A percentile compares a stretch with the other conserved stretches of the same genome.
These are phyloP conservation scores for Thumatha senex DNA, from an alignment of 2,888 invertebrate genomes.

Conservation along the genomic window DNA sequence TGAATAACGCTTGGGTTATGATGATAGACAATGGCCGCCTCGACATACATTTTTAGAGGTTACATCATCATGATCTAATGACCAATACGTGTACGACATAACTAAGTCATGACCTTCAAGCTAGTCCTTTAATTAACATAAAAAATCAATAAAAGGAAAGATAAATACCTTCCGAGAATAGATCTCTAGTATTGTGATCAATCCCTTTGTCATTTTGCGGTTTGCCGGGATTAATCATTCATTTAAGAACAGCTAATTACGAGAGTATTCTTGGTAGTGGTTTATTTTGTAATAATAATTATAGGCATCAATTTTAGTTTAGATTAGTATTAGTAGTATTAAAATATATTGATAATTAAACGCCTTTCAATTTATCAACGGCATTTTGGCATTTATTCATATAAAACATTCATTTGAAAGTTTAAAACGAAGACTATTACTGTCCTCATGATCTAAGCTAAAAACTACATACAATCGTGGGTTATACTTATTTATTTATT, in stretches of 20 bases:
- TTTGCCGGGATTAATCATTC: conserved; percentile 57
- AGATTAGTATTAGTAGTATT: too few species aligned
- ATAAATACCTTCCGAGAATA: conserved; percentile 32
- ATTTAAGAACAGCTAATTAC: conserved; percentile 39
- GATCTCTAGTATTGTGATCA: conserved; percentile 15
- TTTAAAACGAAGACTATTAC: not conserved
- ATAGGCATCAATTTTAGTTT: not conserved
- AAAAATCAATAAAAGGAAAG: conserved; percentile 22
- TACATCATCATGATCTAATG: conserved; percentile 19
- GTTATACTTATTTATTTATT: too few species aligned
- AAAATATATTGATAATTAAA: too few species aligned
- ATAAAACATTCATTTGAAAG: too few species aligned
- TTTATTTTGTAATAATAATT: not conserved
- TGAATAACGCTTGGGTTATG: too few species aligned
- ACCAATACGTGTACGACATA: conserved; percentile 5
- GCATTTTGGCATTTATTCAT: too few species aligned
- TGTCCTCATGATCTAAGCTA: too few species aligned
- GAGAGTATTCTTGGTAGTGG: conserved; percentile 34
- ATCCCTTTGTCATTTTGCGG: conserved; percentile 44
- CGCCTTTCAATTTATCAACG: too few species aligned
- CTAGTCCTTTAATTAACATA: conserved; percentile 5
- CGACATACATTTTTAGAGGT: not conserved
- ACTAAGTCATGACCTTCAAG: conserved; percentile 20
- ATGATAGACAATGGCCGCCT: too few species aligned
- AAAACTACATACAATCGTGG: too few species aligned